Base-by-base conservation (phyloP, 2,797 vertebrate genomes). In the Clamator glandarius region DNA sequence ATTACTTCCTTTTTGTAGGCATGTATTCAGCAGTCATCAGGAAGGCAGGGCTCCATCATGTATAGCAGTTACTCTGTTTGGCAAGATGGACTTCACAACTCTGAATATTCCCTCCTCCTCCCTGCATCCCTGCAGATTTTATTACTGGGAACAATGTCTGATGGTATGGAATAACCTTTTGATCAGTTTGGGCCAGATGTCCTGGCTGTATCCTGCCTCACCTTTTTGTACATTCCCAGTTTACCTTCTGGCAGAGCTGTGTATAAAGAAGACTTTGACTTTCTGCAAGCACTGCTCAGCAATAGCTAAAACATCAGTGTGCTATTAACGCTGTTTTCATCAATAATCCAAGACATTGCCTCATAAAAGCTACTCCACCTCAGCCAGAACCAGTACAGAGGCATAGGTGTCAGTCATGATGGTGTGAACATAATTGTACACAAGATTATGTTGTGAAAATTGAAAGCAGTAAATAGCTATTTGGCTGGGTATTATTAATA, bases 141-240 rank as follows among this genome's bases (percentile, higher is more conserved):
- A 1, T 16, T 17, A 3, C 15, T 21, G 19, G 3, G 1, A 55
- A 25, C 7, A 15, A 26, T 5, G 6, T 25, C 23, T 9, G 8
- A 25, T 0, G 0, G 11, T 18, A 15, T 28, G 54, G 23, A 5
- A 51, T 76, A 61, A 19, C 9, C 6, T 15, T 63, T 20, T 50
- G 35, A 19, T 75, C 35, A n/a, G 6, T 17, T 21, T 6, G 4
- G 25, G 14, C n/a, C 85, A 75, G 9, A 14, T 58, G 7, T 41
- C 44, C 13, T 1, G 3, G 9, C 17, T 57, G 17, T 61, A 15
- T 31, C 33, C 24, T 3, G 14, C 57, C 66, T 8, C 17, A 50
- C 0, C 5, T 31, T 8, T 29, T 55, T 19, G 9, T n/a, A 25
- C 19, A 15, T 42, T 42, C 10, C 15, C 42, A n/a, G 15, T 21